Base-by-base conservation (phyloP, 2,797 vertebrate species). In the Podarcis siculus region DNA sequence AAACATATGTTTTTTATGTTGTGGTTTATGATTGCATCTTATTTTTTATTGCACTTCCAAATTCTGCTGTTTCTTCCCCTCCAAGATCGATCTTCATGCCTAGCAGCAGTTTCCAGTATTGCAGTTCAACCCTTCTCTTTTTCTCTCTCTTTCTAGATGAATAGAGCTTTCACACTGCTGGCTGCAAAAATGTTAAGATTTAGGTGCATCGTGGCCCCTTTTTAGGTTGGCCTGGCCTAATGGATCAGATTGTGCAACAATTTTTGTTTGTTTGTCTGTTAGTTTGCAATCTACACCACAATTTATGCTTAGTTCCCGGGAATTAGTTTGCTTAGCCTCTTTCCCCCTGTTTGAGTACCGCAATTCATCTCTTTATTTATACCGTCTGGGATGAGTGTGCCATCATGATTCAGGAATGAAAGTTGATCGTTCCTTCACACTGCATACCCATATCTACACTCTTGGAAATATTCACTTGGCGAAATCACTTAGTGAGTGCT, bases 1-100 rank as follows among this genome's bases (percentile, higher is more conserved):
- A 93, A 95, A 90, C 83, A 92, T 90, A 91, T 82, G 92, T 82
- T 94, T 94, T 95, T 94, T 90, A 87, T 92, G 87, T 85, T 90
- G 75, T 90, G 8, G 32, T 94, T 96, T 95, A 93, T 83, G 89
- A 92, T 88, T 89, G 55, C 37, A 27, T 92, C 39, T 83, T 81
- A 80, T 92, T 90, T 90, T 93, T 94, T 93, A 95, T 80, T 89
- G 81, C 55, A n/a, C 30, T 94, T 92, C 78, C 87, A 92, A 39
- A 94, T 92, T 93, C 86, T 87, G 81, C 93, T 90, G 81, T 91
- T 94, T 80, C 61, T 94, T 88, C 69, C 35, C 86, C 73, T 87
- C 86, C 79, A 82, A 91, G 82, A 93, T 92, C 87, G 86, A 89
- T 94, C 93, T 90, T 45, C 83, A 87, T 92, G 90, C 86, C 92